Evolutionary conservation across 2,113 vertebrate species (phyloP), one percentile per base, ranked within the genome.

Genomic region (Eonycteris spelaea): DNA sequence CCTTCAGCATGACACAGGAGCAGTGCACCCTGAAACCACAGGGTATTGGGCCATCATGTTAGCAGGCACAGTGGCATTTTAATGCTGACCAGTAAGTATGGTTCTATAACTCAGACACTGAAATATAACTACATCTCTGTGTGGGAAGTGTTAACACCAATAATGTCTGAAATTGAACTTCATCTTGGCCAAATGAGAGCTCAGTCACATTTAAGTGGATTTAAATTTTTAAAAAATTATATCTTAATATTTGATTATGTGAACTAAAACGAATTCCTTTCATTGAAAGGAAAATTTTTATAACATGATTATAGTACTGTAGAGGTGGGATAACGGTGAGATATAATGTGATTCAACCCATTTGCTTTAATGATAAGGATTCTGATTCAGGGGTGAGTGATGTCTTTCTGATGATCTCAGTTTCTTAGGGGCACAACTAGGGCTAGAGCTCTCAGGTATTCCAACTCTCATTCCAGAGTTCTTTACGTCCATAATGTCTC

Each of bases 221-320:
- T 77, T 80, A 53, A 83, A 79, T 43, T 43, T 43, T 51, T 75
- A 80, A 48, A 90, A 30, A 93, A 71, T 74, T 63, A 35, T n/a
- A 59, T 88, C 61, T 91, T 91, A 68, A 63, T 48, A 67, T 43
- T 55, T 86, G 12, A 85, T 61, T 77, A 67, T 88, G 48, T 43
- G 9, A 92, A 67, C 8, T 40, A 77, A 94, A 88, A 88, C 13
- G 1, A 94, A 93, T 95, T 79, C 13, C 0, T 85, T 82, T 79
- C 35, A 77, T 6, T 91, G 63, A 90, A 94, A 83, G 93, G 0
- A 38, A 68, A 90, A 38, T 40, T 26, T 26, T 63, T 77, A 14
- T 70, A 38, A 59, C 51, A n/a, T 68, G 7, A 9, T 21, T 65
- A 33, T 24, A 68, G 15, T 73, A 61, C 19, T 51, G 2, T 28